Base-by-base conservation (phyloP, 1,140 invertebrate species). In the Drosophila nigromelanica region DNA sequence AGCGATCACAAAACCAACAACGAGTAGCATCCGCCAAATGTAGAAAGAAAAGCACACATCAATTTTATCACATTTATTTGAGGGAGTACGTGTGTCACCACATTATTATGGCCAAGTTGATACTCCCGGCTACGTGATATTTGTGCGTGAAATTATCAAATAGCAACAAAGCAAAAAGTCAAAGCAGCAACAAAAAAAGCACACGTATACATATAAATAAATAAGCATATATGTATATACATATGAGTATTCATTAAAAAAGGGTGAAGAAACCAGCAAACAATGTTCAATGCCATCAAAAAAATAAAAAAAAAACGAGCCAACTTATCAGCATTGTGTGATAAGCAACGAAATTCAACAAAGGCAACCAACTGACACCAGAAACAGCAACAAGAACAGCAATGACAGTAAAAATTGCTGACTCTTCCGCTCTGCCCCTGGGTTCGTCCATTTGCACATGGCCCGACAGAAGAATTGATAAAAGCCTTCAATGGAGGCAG, bases 201-300 rank as follows among this genome's bases (percentile, higher is more conserved):
- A 39, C 21, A 48, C 55, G 40, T 7, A 12, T 15, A 35, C 35
- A 14, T 43, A 55, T 27, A 12, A 40, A 18, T 12, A 47, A 27
- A 55, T 12, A 48, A 35, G 8, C 10, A 35, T 14, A 30, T 15
- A 37, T 18, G 15, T 37, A 11, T 35, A 10, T 18, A 52, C 27
- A 58, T 54, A 18, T 48, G 35, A 54, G 21, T 55, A 33, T 52
- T 8, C 35, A 43, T 68, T 42, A 72, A 75, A 79, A 83, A 86
- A 82, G 82, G 82, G 82, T 86, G 82, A 86, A 86, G 86, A 86
- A 86, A 87, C 82, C 78, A 78, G 78, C 78, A 85, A 82, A 73
- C 78, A 76, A 68, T 79, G 78, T 89, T 86, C 82, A 86, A 86
- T 86, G 82, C 82, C 82, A 86, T 70, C 67, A 37, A 55, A 50